Evolutionary conservation across 2,113 vertebrate genomes (phyloP), one percentile per base, ranked within the genome.

Genomic region (Colius striatus): DNA sequence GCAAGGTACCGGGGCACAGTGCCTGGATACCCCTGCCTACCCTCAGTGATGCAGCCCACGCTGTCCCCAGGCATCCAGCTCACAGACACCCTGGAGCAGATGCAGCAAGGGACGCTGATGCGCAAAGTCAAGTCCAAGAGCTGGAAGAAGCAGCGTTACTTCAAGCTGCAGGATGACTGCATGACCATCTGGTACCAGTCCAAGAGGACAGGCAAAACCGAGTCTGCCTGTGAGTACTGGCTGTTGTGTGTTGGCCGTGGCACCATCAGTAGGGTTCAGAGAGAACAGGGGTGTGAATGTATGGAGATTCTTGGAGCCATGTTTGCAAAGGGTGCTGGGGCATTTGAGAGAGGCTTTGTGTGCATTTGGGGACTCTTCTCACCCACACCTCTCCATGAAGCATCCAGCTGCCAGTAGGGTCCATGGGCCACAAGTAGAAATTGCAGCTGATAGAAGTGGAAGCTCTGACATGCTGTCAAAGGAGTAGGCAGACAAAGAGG

Each of bases 111-210:
- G 43, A 98, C 96, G 0, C 84, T 98, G 94, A 97, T 99, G 97
- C 98, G 99, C 78, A 99, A 99, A 96, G 98, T 99, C 79, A 99
- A 99, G 90, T 99, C 99, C 84, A 98, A 98, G 72, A 98, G 86
- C 55, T 99, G 99, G 99, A 99, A 99, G 96, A 99, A 98, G 91
- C 98, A 98, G 61, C 97, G 99, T n/a, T 98, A 98, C 96, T 99
- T 99, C 97, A 98, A 98, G 87, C 98, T 99, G 21, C 98, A 99
- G 95, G 98, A 99, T 8, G 99, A 99, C 22, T 98, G 98, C 87
- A 98, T 99, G 98, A 99, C 98, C 3, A 98, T 99, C 93, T 99
- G 98, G 98, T 99, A 99, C 96, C 98, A 99, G 87, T 99, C 98
- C 76, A 98, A 98, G 97, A 98, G 98, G 85, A 97, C 98, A 2